Base-by-base conservation (phyloP, 1,140 invertebrate species). In the Aphelenchoides avenae region DNA sequence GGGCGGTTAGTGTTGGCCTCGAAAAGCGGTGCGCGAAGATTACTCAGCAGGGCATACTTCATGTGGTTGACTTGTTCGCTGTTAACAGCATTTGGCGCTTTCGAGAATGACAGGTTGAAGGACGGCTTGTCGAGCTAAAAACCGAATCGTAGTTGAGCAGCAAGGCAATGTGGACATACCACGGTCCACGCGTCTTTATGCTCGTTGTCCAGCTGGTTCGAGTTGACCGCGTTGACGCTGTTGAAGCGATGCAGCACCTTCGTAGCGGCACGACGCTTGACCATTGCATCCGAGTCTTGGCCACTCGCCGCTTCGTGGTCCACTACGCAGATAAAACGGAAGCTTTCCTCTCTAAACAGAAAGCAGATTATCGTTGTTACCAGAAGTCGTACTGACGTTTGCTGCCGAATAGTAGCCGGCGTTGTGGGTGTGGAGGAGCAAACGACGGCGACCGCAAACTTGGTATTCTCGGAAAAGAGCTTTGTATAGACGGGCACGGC, bases 61-160 rank as follows among this genome's bases (percentile, higher is more conserved):
- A 69, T 74, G 1, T 42, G 22, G 37, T 73, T 68, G 18, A 73
- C 68, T 36, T 54, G 34, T 36, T 64, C 64, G 26, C 52, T 41
- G 51, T 72, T 74, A 4, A 73, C 44, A 5, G 59, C 69, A 31
- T 61, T 66, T 9, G 70, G 71, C 7, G 71, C 70, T 48, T 71
- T 68, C 11, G 70, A 73, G 29, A 60, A 53, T 20, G 67, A 68
- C 39, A 73, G 46, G 36, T 53, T 44, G 46, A 73, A 73, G 15
- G 48, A 41, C 0, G 56, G 42, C 29, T 36, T 5, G 33, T 75
- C 60, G 18, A 73, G 39, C 66, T 73, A 30, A 42, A 71, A 72
- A 43, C 6, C 26, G 15, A 9, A 27, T 30, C 9, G 1, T 53
- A 40, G 7, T n/a, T 4, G 29, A 36, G 26, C 1, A 46, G 49